A percentile compares a stretch with the other conserved stretches of the same genome.
Conservation (phyloP, 2,888 invertebrate genomes). For the Lithodes maja region DNA sequence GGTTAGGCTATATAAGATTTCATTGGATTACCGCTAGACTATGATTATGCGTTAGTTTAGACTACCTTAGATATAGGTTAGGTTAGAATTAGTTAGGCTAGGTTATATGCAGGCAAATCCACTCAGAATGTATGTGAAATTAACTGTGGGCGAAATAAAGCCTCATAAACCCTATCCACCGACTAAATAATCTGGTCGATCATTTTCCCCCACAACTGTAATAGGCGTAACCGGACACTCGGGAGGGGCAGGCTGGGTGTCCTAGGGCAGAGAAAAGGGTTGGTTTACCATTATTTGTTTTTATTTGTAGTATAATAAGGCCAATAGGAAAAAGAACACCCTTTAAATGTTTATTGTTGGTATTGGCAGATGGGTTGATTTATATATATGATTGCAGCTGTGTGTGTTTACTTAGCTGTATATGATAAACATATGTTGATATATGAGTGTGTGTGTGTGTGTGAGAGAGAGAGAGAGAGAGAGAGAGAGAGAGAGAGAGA, state of each 20-base stretch:
- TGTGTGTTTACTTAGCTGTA: not conserved
- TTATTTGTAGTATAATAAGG: not conserved
- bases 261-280: not conserved
- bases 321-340: not conserved
- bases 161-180: not conserved
- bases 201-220: conserved; percentile 9
- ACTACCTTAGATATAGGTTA: not conserved
- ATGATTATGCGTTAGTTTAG: too few relatives aligned
- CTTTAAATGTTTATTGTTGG: too few relatives aligned
- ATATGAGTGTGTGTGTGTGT: not conserved
- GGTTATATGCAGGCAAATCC: not conserved
- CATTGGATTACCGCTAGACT: too few relatives aligned
- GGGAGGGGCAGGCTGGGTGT: conserved; percentile 7
- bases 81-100: not conserved
- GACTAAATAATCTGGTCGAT: conserved; percentile 9
- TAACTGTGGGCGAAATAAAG: too few relatives aligned
- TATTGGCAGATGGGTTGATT: too few relatives aligned
- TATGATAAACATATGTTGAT: not conserved
- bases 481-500: not conserved
- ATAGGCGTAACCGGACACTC: not conserved
- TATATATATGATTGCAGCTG: too few relatives aligned
- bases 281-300: not conserved
- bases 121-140: too few relatives aligned
- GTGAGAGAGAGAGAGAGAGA: conserved; percentile 6
- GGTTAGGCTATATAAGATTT: not conserved